Evolutionary conservation across 1,140 invertebrate genomes (phyloP).

Genomic region (Carposina sasakii): DNA sequence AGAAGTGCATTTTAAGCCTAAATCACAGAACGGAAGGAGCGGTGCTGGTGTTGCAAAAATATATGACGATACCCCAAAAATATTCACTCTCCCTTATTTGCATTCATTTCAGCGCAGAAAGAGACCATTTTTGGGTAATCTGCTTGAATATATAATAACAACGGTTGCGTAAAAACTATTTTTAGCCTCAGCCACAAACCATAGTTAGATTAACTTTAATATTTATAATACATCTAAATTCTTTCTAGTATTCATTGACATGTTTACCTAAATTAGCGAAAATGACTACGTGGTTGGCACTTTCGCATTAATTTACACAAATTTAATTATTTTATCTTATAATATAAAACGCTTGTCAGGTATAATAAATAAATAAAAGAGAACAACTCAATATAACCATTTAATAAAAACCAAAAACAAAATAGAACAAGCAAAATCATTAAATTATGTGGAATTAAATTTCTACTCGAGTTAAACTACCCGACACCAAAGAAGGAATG

Average conservation of each 20-base stretch:
- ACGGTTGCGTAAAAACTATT: conserved; percentile 47
- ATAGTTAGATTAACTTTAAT: conserved; percentile 41
- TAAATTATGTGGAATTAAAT: conserved; percentile 30
- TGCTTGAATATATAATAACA: too few species aligned
- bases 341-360: conserved; percentile 12
- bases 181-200: neutral
- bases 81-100: too few species aligned
- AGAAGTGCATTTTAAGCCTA: conserved; percentile 57
- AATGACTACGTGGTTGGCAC: conserved; percentile 36
- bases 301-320: conserved; percentile 22
- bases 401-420: conserved; percentile 66
- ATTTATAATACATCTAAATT: conserved; percentile 31
- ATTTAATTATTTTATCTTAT: neutral
- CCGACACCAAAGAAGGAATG: too few species aligned
- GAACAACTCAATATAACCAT: conserved; percentile 53
- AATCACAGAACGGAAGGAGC: conserved; percentile 67
- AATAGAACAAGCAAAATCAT: conserved; percentile 46
- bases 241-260: conserved; percentile 48
- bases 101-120: too few species aligned
- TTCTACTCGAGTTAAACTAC: conserved; percentile 15
- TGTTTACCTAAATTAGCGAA: conserved; percentile 38
- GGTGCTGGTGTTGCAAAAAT: conserved; percentile 65
- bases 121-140: too few species aligned
- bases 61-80: too few species aligned
- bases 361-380: conserved; percentile 45